Evolutionary conservation across 2,113 vertebrate species (phyloP).

Genomic region (Centropus bengalensis): DNA sequence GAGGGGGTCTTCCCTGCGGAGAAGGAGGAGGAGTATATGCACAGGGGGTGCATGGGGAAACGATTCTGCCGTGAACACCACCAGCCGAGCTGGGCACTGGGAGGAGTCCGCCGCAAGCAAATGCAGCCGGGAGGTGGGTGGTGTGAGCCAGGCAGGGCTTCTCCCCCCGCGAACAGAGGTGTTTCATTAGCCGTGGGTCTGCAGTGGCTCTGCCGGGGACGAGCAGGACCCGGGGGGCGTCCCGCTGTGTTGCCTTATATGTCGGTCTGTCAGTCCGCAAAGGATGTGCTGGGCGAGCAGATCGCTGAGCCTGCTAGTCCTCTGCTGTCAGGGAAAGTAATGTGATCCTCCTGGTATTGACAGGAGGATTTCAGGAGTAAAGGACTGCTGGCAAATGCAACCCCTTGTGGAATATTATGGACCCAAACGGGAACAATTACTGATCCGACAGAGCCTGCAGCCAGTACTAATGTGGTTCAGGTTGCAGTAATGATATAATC

Average conservation of each 20-base stretch:
- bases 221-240: too few species aligned
- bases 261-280: not conserved
- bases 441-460: not conserved
- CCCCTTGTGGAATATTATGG: not conserved
- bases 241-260: not conserved
- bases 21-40: not conserved
- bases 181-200: conserved; percentile 30
- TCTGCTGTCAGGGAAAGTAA: not conserved
- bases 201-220: not conserved
- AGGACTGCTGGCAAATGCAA: not conserved
- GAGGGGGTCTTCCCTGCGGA: not conserved
- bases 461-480: not conserved
- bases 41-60: too few species aligned
- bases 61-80: not conserved
- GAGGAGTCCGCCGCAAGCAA: not conserved
- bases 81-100: not conserved
- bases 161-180: not conserved
- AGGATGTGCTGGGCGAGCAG: not conserved
- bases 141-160: not conserved
- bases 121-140: not conserved
- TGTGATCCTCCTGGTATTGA: not conserved
- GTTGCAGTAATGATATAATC: not conserved
- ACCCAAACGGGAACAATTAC: not conserved
- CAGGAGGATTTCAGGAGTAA: not conserved
- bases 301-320: not conserved